Evolutionary conservation across 2,113 vertebrate species (phyloP).

Genomic region (Parotia lawesii): DNA sequence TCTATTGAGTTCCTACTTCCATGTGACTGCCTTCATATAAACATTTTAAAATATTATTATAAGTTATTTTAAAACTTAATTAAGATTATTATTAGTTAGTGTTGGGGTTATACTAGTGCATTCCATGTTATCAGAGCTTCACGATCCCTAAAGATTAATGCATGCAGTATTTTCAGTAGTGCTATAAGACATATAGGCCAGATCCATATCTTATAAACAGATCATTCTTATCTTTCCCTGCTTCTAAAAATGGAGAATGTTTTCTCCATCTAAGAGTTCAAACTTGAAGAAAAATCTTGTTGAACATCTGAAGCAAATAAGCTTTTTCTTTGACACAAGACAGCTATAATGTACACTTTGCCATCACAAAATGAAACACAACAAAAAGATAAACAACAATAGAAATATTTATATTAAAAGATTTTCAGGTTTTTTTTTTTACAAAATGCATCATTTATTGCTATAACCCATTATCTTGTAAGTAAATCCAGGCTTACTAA

Average conservation of each 20-base stretch:
- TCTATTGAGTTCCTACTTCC: not conserved
- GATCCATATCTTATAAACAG: not conserved
- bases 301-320: not conserved
- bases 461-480: not conserved
- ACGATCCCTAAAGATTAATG: not conserved
- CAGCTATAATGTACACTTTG: accelerated
- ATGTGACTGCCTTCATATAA: not conserved
- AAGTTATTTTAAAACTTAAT: not conserved
- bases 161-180: not conserved
- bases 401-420: not conserved
- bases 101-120: not conserved
- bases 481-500: not conserved
- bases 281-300: not conserved
- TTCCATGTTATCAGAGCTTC: not conserved
- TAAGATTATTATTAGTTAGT: not conserved
- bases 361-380: not conserved
- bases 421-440: not conserved
- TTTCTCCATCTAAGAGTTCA: not conserved
- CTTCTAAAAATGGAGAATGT: not conserved
- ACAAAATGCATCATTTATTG: not conserved
- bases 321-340: not conserved
- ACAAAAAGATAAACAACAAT: not conserved
- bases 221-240: not conserved
- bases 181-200: not conserved
- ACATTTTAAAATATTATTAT: not conserved